phyloP scores from a whole-genome alignment of 2,113 vertebrate species.

The rat (Rattus norvegicus) region DNA sequence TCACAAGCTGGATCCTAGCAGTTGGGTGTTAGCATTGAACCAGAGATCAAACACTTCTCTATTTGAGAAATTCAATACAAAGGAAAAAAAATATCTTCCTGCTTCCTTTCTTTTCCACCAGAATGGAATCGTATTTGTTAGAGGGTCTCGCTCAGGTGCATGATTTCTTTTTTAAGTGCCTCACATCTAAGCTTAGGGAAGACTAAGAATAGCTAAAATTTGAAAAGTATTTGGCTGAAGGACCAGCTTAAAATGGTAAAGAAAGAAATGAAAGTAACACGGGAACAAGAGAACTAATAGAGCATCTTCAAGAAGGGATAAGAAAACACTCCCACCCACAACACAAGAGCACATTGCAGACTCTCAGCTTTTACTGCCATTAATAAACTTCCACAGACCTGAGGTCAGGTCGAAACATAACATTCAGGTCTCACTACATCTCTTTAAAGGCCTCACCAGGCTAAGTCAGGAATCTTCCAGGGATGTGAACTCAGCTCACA shows the following conservation, averaged over 20 bases:
- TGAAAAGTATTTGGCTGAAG: not conserved
- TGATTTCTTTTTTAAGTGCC: not conserved
- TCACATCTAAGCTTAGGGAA: slow-evolving; percentile 23
- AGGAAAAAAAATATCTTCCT: not conserved
- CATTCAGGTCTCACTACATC: too few relatives aligned
- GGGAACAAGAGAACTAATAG: not conserved
- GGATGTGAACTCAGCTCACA: not conserved
- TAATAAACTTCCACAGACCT: not conserved
- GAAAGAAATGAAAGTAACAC: not conserved
- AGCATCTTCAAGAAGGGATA: not conserved
- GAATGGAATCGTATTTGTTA: slow-evolving; percentile 16
- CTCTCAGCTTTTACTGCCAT: not conserved
- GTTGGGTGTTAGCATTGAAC: not conserved
- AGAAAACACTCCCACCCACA: not conserved
- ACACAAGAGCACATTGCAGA: not conserved
- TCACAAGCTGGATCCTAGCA: slow-evolving; percentile 14
- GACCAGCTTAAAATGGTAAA: slow-evolving; percentile 28
- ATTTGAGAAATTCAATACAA: slow-evolving; percentile 3
- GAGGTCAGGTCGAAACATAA: not conserved
- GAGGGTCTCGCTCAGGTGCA: not conserved
- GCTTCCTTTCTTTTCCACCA: not conserved
- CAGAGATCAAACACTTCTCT: slow-evolving; percentile 27
- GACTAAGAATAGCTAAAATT: not conserved
- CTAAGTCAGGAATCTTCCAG: not conserved
- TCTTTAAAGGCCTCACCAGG: not conserved